Base-by-base conservation (phyloP, 2,888 invertebrate genomes). In the Argynnis bischoffii region DNA sequence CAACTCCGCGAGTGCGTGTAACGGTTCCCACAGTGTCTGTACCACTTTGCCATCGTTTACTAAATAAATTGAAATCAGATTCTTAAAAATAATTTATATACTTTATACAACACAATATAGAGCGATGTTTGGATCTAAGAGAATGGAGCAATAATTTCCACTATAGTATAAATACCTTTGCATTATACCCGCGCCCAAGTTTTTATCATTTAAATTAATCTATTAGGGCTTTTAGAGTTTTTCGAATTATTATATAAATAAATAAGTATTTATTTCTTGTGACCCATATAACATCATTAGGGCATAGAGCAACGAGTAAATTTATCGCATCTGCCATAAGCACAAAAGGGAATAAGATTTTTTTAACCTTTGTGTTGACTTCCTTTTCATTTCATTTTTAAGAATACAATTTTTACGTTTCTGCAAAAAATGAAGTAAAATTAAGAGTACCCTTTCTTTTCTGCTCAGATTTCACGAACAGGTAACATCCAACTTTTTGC, bases 381-480 rank as follows among this genome's bases (percentile, higher is more conserved):
- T 90, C 92, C 87, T 89, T 90, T 89, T 80, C 78, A 85, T 81
- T 83, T 84, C 81, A 78, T 87, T 87, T 87, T 81, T 79, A 81
- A 78, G 80, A 80, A 84, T 83, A 81, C 77, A 79, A 79, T 79
- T 85, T 86, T 89, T 86, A 78, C 79, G 81, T 81, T 81, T 82
- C 79, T 67, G 77, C 81, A 86, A 89, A 88, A 87, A 84, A 77
- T 63, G 87, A 86, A 86, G 89, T 88, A 86, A 84, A 80, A 76
- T 76, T 74, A 75, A 76, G 76, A 79, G 78, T 90, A 92, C 92
- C 92, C 92, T 88, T 92, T 92, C 91, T 86, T 87, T 88, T 84
- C 76, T 85, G 88, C 84, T 92, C 90, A 79, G 85, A 86, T 92
- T 92, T 90, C 92, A 90, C 81, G 82, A 90, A 92, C 92, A 92